Base-by-base conservation (phyloP, 2,888 invertebrate species). In the Ashinkailepas kermadecensis region DNA sequence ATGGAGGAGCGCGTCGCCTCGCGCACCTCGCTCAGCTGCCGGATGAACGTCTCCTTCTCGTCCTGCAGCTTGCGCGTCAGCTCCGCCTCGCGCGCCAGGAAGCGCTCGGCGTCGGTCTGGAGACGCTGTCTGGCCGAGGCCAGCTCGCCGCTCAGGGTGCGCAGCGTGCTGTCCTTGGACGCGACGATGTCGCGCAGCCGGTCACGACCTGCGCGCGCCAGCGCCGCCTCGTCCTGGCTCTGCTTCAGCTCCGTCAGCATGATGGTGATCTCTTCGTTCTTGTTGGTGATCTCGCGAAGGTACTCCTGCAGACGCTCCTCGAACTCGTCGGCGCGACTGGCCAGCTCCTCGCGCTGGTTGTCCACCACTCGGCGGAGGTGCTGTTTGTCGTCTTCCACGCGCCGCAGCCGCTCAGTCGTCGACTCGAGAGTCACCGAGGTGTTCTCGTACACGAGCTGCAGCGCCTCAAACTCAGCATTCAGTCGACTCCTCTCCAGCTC, bases 241-340 rank as follows among this genome's bases (percentile, higher is more conserved):
- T 39, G 39, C 74, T 74, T 74, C 54, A 74, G 54, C 74, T 74
- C 74, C 18, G 74, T 54, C 54, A 74, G 21, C 9, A 74, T 23
- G 39, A 74, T 13, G 18, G 74, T 54, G 18, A 74, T 74, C 54
- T 74, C 74, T 18, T 74, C 74, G 74, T 74, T 74, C 54, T 74
- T 74, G 74, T 74, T 74, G 74, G 74, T 74, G 74, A 74, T 74
- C 74, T 74, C 74, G 15, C 74, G 74, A 7, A 74, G 74, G 54
- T 74, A 74, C 21, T 74, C 74, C 74, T 74, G 74, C 74, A 74
- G 54, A 2, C 74, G 39, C 18, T 74, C 74, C 15, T 74, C 74
- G 21, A 74, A 74, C 74, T 74, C 74, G 18, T 74, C 74, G 12
- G 39, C 23, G 54, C 54, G 54, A 9, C 39, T 13, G 8, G 74